Evolutionary conservation across 2,797 vertebrate species (phyloP).

Genomic region (Ispidina lecontei): DNA sequence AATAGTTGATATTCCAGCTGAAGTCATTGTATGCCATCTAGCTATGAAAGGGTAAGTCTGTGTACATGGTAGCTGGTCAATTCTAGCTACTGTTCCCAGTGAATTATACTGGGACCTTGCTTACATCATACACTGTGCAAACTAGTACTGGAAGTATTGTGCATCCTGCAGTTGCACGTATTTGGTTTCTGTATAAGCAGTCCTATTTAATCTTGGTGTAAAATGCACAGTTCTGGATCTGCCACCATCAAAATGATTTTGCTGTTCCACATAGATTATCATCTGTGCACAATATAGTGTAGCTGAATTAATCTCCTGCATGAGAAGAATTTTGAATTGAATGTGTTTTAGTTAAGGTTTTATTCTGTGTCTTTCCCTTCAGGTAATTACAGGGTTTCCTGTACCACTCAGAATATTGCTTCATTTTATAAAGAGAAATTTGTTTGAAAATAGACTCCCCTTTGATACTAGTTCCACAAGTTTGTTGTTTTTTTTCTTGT

Average conservation of each 20-base stretch:
- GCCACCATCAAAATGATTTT: background rate
- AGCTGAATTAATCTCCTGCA: background rate
- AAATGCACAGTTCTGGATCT: slow-evolving; percentile 43
- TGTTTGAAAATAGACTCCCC: background rate
- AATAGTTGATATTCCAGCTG: background rate
- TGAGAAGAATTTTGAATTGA: background rate
- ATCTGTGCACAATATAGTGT: background rate
- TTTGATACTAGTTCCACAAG: background rate
- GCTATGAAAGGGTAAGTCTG: background rate
- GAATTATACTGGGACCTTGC: slow-evolving; percentile 20
- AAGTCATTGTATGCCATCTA: background rate
- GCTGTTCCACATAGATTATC: background rate
- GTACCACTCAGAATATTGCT: background rate
- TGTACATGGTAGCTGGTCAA: background rate
- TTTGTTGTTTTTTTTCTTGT: background rate
- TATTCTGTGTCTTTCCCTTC: background rate
- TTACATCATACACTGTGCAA: slow-evolving; percentile 35
- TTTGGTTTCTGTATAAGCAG: background rate
- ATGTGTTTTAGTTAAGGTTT: background rate
- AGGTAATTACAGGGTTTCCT: background rate
- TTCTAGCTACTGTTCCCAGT: slow-evolving; percentile 15
- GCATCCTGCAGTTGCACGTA: background rate
- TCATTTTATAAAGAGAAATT: background rate
- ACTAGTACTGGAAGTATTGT: background rate
- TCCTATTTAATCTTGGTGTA: slow-evolving; percentile 6